A percentile compares a stretch with the other conserved stretches of the same genome.
Evolutionary conservation across 2,888 invertebrate genomes (phyloP).

Genomic region (Hypolimnas misippus): DNA sequence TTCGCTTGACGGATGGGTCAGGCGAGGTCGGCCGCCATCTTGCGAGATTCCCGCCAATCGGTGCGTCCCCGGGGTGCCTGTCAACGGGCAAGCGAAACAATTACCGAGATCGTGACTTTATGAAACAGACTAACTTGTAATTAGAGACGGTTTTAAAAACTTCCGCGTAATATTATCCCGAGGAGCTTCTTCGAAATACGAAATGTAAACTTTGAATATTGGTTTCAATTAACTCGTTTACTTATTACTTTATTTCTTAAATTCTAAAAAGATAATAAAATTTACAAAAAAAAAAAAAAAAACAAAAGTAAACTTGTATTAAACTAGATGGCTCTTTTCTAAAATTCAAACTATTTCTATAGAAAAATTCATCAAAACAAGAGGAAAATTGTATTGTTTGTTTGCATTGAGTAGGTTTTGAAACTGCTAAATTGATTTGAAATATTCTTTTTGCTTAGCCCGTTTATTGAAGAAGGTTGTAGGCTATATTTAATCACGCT

Average conservation of each 20-base stretch:
- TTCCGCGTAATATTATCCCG: conserved; percentile 18
- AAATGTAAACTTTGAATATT: not conserved
- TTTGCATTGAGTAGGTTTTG: too few species aligned
- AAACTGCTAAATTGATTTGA: too few species aligned
- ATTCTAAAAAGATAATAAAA: not conserved
- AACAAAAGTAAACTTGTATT: not conserved
- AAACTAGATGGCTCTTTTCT: not conserved
- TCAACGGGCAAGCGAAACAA: conserved; percentile 73
- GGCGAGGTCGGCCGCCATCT: conserved; percentile 77
- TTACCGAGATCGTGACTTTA: conserved; percentile 70
- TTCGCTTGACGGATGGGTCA: conserved; percentile 80
- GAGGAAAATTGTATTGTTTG: too few species aligned
- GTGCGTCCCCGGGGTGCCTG: conserved; percentile 68
- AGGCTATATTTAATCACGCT: too few species aligned
- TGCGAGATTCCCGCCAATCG: conserved; percentile 74
- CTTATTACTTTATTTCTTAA: not conserved
- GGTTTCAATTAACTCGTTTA: too few species aligned
- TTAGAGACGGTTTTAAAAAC: conserved; percentile 58
- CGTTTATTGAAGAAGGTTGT: too few species aligned
- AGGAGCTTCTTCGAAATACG: not conserved
- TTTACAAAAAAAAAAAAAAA: too few species aligned
- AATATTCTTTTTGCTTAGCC: too few species aligned
- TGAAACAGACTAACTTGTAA: conserved; percentile 66
- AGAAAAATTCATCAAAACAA: too few species aligned
- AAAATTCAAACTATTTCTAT: too few species aligned